A percentile compares a stretch with the other conserved stretches of the same genome.
These are phyloP conservation scores for Parnassius apollo DNA, from an alignment of 2,888 invertebrate genomes.

Conservation along the genomic window DNA sequence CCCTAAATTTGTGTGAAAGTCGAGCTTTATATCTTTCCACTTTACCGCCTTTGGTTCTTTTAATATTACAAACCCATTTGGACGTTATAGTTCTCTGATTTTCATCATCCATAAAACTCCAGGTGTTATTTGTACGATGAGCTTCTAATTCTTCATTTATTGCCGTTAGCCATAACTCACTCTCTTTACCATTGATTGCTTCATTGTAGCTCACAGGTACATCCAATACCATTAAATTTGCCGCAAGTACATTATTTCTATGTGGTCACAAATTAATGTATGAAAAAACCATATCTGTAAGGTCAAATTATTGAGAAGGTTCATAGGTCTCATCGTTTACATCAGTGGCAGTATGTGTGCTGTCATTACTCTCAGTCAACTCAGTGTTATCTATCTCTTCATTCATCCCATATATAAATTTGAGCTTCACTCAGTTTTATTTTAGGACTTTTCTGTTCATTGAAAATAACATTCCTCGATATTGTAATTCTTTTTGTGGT, in stretches of 20 bases:
- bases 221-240: slow-evolving; percentile 32
- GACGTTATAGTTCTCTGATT: no score
- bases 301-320: slow-evolving; percentile 31
- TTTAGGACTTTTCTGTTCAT: slow-evolving; percentile 35
- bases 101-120: no score
- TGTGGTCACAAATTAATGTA: slow-evolving; percentile 33
- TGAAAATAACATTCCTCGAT: slow-evolving; percentile 36
- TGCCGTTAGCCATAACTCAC: slow-evolving; percentile 29
- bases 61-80: slow-evolving; percentile 1
- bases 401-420: background rate
- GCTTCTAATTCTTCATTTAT: slow-evolving; percentile 33
- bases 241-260: slow-evolving; percentile 30
- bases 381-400: background rate
- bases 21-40: slow-evolving; percentile 29
- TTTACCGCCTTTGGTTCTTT: slow-evolving; percentile 28
- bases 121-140: slow-evolving; percentile 30
- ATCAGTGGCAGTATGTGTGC: background rate
- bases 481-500: slow-evolving; percentile 20
- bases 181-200: slow-evolving; percentile 31
- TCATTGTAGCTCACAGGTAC: slow-evolving; percentile 35
- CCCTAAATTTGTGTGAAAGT: slow-evolving; percentile 30
- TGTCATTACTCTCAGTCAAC: background rate
- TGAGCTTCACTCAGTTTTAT: slow-evolving; percentile 6
- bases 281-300: slow-evolving; percentile 1
- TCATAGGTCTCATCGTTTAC: background rate